phyloP scores from a whole-genome alignment of 2,888 invertebrate species.

The Gisinianus flammeolus region DNA sequence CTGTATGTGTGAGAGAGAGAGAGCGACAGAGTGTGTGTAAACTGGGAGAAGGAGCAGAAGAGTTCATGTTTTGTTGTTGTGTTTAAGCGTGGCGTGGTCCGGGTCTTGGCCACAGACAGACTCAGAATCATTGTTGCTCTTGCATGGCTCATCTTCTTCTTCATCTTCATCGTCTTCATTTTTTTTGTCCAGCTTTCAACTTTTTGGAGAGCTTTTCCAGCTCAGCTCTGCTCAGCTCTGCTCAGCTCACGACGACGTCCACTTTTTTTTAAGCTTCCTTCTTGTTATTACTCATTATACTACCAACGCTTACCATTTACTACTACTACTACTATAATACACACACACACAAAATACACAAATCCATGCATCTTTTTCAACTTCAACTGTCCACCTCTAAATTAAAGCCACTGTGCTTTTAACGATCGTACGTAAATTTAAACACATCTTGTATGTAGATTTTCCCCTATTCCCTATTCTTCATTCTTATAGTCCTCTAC shows the following conservation, averaged over 20 bases:
- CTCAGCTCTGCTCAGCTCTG: not conserved
- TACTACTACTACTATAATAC: not conserved
- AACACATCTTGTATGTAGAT: not conserved
- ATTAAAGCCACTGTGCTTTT: not conserved
- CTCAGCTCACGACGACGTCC: conserved; percentile 9
- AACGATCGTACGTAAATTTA: not conserved
- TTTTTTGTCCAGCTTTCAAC: conserved; percentile 7
- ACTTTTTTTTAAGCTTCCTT: not conserved
- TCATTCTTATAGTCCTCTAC: not conserved
- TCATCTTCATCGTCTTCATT: not conserved
- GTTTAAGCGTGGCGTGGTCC: not conserved
- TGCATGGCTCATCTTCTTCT: not conserved
- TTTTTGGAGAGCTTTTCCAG: not conserved
- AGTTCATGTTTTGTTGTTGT: not conserved
- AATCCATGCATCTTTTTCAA: conserved; percentile 3
- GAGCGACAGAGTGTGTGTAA: not conserved
- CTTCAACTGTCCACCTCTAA: conserved; percentile 12
- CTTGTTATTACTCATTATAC: not conserved
- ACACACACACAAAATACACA: not conserved
- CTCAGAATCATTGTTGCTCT: conserved; percentile 5
- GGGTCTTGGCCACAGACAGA: conserved; percentile 21
- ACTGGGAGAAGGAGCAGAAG: not conserved
- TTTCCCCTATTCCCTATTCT: not conserved
- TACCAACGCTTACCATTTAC: not conserved
- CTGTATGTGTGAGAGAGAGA: too few species aligned